These are phyloP conservation scores for Melanostigma gelatinosum DNA, from an alignment of 2,113 vertebrate species.

Conservation along the genomic window DNA sequence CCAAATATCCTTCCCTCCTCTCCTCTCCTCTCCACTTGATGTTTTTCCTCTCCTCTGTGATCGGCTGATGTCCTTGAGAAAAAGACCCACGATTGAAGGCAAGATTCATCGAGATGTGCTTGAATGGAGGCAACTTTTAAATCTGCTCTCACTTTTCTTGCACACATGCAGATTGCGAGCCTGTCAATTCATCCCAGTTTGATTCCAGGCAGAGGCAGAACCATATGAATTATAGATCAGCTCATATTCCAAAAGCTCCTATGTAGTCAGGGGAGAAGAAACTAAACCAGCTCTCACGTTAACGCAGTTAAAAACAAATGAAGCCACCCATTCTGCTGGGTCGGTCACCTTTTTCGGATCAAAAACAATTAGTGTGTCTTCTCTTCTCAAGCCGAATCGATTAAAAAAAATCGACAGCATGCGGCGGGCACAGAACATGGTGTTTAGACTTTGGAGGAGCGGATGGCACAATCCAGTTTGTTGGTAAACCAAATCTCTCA, in stretches of 20 bases:
- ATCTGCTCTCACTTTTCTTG: constrained; percentile 29
- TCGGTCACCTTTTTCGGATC: constrained; percentile 52
- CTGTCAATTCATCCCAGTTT: constrained; percentile 31
- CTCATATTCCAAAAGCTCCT: constrained; percentile 43
- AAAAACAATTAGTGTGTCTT: constrained; percentile 38
- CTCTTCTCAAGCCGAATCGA: constrained; percentile 33
- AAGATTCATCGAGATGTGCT: constrained; percentile 28
- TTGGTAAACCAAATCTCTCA: constrained; percentile 71
- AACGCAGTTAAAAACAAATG: constrained; percentile 55
- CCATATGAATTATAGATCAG: constrained; percentile 79
- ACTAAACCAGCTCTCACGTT: constrained; percentile 29
- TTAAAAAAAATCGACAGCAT: constrained; percentile 15
- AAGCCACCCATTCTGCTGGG: constrained; percentile 22
- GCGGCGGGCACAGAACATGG: neutral
- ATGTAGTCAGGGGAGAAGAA: constrained; percentile 12
- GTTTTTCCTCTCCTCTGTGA: constrained; percentile 30
- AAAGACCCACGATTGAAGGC: neutral
- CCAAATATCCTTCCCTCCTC: constrained; percentile 39
- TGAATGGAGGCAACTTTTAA: constrained; percentile 33
- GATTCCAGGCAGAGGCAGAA: constrained; percentile 48
- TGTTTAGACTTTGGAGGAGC: constrained; percentile 46
- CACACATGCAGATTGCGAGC: constrained; percentile 14
- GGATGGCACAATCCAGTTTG: constrained; percentile 59
- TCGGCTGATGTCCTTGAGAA: constrained; percentile 40
- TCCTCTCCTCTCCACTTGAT: constrained; percentile 33